phyloP scores from a whole-genome alignment of 1,140 invertebrate genomes.

The Zaprionus africanus region DNA sequence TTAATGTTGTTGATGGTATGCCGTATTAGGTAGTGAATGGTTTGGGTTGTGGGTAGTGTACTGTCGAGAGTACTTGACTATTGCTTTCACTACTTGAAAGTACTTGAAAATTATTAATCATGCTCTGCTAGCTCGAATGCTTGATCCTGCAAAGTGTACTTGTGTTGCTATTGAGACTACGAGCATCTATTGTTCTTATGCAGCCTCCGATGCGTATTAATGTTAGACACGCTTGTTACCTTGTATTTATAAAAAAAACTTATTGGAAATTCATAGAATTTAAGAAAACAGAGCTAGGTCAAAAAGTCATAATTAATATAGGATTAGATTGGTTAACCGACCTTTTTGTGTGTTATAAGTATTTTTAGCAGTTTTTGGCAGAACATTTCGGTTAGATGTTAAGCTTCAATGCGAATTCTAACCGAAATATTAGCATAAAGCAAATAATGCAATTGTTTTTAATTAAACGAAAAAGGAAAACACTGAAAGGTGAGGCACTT shows the following conservation, averaged over 20 bases:
- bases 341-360: too few species aligned
- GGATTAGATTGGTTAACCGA: too few species aligned
- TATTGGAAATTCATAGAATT: slow-evolving; percentile 2
- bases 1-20: background rate
- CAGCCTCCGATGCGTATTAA: background rate
- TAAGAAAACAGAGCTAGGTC: background rate
- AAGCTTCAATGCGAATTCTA: too few species aligned
- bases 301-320: background rate
- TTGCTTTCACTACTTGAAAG: slow-evolving; percentile 6
- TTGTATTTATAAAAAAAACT: slow-evolving; percentile 5
- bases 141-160: slow-evolving; percentile 56
- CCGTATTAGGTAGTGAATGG: background rate
- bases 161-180: slow-evolving; percentile 58
- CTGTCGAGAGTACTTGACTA: background rate
- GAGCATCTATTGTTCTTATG: slow-evolving; percentile 36
- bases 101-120: slow-evolving; percentile 23
- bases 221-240: background rate
- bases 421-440: too few species aligned
- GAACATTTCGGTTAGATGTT: too few species aligned
- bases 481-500: background rate
- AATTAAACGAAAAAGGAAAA: slow-evolving; percentile 10
- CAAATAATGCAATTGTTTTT: background rate
- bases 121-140: slow-evolving; percentile 25
- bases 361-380: too few species aligned
- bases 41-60: background rate